A percentile compares a stretch with the other conserved stretches of the same genome.
Evolutionary conservation across 2,888 invertebrate species (phyloP).

Genomic region (Drosophila bunnanda): DNA sequence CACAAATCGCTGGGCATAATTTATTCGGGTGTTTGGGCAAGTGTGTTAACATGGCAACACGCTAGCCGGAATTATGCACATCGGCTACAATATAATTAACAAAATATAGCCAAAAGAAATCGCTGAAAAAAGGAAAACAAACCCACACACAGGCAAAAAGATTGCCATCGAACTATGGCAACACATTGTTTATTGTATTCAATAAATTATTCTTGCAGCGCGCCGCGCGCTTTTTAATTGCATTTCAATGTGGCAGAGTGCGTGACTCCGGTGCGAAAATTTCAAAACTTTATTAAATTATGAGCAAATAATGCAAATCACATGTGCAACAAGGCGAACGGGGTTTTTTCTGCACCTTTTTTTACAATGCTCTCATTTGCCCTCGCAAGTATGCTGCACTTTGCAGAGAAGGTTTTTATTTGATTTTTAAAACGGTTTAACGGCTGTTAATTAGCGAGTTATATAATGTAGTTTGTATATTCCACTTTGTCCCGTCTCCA

Average conservation of each 20-base stretch:
- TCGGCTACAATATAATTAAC: slow-evolving; percentile 43
- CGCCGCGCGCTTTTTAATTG: slow-evolving; percentile 32
- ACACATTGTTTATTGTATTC: slow-evolving; percentile 46
- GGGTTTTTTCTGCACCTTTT: not conserved
- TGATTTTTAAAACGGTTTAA: slow-evolving; percentile 5
- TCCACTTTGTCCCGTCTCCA: not conserved
- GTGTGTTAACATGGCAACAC: slow-evolving; percentile 45
- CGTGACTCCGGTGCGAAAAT: slow-evolving; percentile 45
- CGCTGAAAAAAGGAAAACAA: not conserved
- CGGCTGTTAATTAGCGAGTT: slow-evolving; percentile 32
- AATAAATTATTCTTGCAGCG: slow-evolving; percentile 44
- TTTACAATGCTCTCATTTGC: not conserved
- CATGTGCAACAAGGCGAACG: slow-evolving; percentile 17
- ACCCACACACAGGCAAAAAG: not conserved
- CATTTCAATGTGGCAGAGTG: slow-evolving; percentile 50
- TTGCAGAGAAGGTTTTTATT: not conserved
- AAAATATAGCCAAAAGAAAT: slow-evolving; percentile 26
- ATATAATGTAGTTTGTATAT: not conserved
- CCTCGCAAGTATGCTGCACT: slow-evolving; percentile 34
- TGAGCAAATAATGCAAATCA: slow-evolving; percentile 58
- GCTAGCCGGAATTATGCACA: slow-evolving; percentile 33
- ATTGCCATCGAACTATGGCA: slow-evolving; percentile 42
- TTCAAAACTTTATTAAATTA: slow-evolving; percentile 64
- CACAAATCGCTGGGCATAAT: slow-evolving; percentile 64
- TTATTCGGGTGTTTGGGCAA: slow-evolving; percentile 29